Base-by-base conservation (phyloP, 2,888 invertebrate species). In the Auanema sp. region DNA sequence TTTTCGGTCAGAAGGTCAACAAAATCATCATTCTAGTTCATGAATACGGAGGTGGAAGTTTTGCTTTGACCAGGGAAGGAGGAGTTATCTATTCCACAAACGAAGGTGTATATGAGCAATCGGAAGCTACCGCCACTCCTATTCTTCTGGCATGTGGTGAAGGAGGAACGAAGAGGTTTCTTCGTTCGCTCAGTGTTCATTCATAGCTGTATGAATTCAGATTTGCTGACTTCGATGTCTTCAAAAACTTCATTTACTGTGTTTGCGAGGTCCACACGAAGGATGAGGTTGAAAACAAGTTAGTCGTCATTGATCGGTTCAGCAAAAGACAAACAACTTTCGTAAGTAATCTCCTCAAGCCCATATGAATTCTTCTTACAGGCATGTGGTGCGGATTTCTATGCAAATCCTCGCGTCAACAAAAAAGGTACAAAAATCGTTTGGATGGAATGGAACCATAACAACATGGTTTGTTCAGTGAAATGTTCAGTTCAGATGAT, bases 361-460 rank as follows among this genome's bases (percentile, higher is more conserved):
- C 6, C 23, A 3, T 41, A 54, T 40, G 57, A 44, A 59, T 16
- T 16, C n/a, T 14, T 14, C 14, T 50, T 61, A 49, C 53, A 79
- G 78, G 76, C 75, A 0, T 47, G 59, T 8, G 86, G 86, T 23
- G 79, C 79, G 42, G 86, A 86, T 67, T 86, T 86, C 69, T 86
- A 86, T 71, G 78, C 84, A 41, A 75, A 77, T 64, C 85, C 86
- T 25, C 72, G 84, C 51, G 81, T 85, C 5, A 84, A 85, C 8
- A 84, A 84, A 3, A 82, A 85, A 79, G 85, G 85, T 12, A 81
- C 74, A 51, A 76, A 77, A 40, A 72, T 86, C 25, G 78, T 79
- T 16, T 86, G 85, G 85, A 79, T 85, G 61, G 83, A 85, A 68
- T 86, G 86, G 86, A 80, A 83, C 60, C 84, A 85, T 72, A 85